Percentiles rank a stretch among this genome's conserved stretches.
Evolutionary conservation across 1,140 invertebrate species (phyloP).

Genomic region (Drosophila bifasciata): DNA sequence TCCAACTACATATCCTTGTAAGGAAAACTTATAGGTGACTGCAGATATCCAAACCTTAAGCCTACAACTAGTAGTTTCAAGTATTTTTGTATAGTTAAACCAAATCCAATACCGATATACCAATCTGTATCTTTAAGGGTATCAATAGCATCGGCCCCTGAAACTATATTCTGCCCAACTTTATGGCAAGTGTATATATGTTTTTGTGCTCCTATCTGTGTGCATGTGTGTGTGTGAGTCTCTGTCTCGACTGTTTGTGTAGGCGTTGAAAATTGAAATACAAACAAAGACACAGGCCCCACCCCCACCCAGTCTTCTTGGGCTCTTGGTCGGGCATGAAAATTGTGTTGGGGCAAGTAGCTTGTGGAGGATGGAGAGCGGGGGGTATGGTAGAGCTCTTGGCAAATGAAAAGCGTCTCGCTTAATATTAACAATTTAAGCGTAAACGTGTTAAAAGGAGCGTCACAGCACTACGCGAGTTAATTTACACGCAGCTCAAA

Average conservation of each 20-base stretch:
- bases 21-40: too few relatives aligned
- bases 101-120: too few relatives aligned
- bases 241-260: slow-evolving; percentile 53
- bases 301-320: not conserved
- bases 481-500: slow-evolving; percentile 75
- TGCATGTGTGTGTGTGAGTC: slow-evolving; percentile 19
- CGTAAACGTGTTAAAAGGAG: slow-evolving; percentile 67
- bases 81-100: too few relatives aligned
- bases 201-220: not conserved
- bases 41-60: too few relatives aligned
- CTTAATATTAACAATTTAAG: slow-evolving; percentile 73
- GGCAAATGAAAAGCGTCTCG: slow-evolving; percentile 28
- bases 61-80: too few relatives aligned
- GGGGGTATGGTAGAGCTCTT: slow-evolving; percentile 4
- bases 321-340: not conserved
- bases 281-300: slow-evolving; percentile 63
- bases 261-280: slow-evolving; percentile 76
- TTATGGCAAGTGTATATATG: too few relatives aligned
- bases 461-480: slow-evolving; percentile 65
- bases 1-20: too few relatives aligned
- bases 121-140: too few relatives aligned
- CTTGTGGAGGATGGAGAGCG: not conserved
- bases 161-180: not conserved
- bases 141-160: too few relatives aligned
- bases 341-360: not conserved